Conservation (phyloP, 1,140 invertebrate genomes). For the Wiebesia pumilae region DNA sequence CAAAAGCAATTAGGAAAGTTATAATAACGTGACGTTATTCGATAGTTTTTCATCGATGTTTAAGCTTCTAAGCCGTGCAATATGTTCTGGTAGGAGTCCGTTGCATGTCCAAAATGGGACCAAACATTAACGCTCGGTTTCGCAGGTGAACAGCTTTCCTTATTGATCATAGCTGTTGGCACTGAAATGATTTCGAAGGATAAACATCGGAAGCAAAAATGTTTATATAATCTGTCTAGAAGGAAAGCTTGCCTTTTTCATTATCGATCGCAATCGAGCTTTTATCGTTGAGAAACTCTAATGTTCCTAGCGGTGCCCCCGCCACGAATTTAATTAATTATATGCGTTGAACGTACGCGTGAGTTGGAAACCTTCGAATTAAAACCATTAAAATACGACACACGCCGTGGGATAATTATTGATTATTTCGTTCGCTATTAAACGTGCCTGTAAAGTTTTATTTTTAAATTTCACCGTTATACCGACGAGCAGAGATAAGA, state of each 20-base stretch:
- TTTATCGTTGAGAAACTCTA: not conserved
- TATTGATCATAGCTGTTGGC: not conserved
- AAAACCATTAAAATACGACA: not conserved
- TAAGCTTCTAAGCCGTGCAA: not conserved
- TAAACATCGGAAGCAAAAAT: not conserved
- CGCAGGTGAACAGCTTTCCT: not conserved
- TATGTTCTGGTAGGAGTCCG: not conserved
- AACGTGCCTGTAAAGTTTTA: too few species aligned
- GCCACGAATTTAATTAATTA: not conserved
- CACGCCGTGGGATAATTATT: not conserved
- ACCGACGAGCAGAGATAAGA: too few species aligned
- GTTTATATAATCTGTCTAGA: not conserved
- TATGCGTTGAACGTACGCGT: not conserved
- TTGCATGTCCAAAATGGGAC: not conserved
- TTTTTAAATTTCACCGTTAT: too few species aligned
- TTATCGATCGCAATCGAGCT: not conserved
- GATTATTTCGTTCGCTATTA: not conserved
- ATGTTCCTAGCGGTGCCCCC: not conserved
- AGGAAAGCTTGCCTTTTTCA: not conserved
- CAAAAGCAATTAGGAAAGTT: too few species aligned
- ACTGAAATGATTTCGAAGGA: not conserved
- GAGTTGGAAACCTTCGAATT: too few species aligned
- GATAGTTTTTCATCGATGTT: too few species aligned
- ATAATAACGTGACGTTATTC: not conserved
- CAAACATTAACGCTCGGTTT: not conserved